A percentile compares a stretch with the other conserved stretches of the same genome.
Conservation (phyloP, 2,888 invertebrate genomes). For the Danaus chrysippus region DNA sequence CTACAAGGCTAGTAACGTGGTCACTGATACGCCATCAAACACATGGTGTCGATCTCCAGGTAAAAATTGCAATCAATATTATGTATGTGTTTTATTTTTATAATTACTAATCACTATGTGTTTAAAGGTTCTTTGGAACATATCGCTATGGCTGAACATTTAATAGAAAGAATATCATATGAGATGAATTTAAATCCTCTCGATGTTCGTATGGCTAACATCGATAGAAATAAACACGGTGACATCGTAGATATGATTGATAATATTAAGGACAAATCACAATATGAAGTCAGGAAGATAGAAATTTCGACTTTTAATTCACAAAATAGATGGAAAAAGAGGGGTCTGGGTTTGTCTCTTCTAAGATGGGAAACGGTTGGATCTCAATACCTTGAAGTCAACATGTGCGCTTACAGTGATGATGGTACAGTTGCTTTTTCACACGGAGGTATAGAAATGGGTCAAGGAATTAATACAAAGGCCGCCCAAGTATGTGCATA, state of each 20-base stretch:
- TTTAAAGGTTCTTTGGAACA: constrained; percentile 38
- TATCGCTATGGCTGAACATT: constrained; percentile 57
- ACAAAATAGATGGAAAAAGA: constrained; percentile 86
- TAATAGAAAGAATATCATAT: constrained; percentile 81
- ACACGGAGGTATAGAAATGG: constrained; percentile 84
- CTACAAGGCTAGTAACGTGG: constrained; percentile 41
- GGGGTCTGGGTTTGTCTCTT: constrained; percentile 51
- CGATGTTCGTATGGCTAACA: constrained; percentile 54
- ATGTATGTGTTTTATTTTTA: not conserved
- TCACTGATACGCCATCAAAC: constrained; percentile 53
- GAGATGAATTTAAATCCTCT: constrained; percentile 72
- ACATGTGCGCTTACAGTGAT: constrained; percentile 81
- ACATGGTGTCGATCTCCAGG: constrained; percentile 54
- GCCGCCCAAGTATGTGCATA: constrained; percentile 85
- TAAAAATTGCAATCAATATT: constrained; percentile 24
- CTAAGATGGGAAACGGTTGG: constrained; percentile 5
- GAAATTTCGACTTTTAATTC: constrained; percentile 70
- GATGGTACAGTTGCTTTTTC: constrained; percentile 83
- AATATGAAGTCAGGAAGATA: constrained; percentile 61
- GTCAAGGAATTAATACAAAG: constrained; percentile 89
- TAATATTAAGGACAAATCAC: constrained; percentile 57
- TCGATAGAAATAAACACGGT: constrained; percentile 56
- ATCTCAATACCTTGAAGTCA: constrained; percentile 38
- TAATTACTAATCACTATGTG: not conserved
- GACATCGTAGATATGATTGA: constrained; percentile 56